Evolutionary conservation across 2,797 vertebrate genomes (phyloP).

Genomic region (Uromys caudimaculatus): DNA sequence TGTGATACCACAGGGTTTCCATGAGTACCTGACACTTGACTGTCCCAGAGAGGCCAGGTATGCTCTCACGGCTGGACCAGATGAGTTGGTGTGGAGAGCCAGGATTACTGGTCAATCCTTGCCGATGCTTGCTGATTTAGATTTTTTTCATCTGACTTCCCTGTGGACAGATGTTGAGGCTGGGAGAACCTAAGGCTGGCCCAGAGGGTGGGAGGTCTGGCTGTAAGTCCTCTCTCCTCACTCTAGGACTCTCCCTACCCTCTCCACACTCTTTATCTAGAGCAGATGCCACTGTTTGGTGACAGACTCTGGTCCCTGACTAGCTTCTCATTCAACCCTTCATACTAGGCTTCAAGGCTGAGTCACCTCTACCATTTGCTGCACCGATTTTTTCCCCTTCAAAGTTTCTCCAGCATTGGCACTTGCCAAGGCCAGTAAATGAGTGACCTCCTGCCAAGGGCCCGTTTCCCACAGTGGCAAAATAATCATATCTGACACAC

Average conservation of each 20-base stretch:
- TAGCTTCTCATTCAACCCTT: background rate
- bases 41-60: background rate
- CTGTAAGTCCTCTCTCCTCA: accelerated
- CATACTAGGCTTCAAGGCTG: accelerated
- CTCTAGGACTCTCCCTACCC: background rate
- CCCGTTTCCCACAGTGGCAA: background rate
- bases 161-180: background rate
- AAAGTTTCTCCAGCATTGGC: background rate
- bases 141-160: accelerated
- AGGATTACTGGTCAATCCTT: background rate
- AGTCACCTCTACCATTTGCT: background rate
- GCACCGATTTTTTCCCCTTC: background rate
- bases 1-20: accelerated
- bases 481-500: background rate
- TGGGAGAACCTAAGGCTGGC: background rate
- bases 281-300: background rate
- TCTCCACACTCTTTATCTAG: background rate
- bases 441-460: background rate
- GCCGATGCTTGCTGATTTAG: background rate
- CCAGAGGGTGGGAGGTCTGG: background rate
- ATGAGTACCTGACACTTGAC: accelerated
- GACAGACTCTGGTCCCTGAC: background rate
- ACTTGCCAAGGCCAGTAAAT: background rate
- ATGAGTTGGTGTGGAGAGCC: too few species aligned
- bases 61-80: background rate